A percentile compares a stretch with the other conserved stretches of the same genome.
phyloP scores from a whole-genome alignment of 2,888 invertebrate species.

The Falcaria lacertinaria region DNA sequence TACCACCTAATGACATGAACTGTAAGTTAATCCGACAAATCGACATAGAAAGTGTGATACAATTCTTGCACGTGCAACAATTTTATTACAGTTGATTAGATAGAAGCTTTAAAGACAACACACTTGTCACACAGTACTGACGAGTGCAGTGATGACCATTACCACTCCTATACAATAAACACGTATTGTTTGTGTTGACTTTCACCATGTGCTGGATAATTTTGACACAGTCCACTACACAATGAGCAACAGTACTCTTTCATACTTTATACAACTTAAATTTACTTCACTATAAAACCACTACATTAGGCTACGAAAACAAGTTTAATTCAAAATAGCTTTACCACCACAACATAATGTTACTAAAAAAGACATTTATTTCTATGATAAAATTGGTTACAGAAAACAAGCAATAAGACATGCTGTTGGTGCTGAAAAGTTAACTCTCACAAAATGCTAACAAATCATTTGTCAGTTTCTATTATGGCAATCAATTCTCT shows the following conservation, averaged over 20 bases:
- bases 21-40: background rate
- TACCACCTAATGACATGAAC: too few species aligned
- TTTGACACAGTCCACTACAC: constrained; percentile 29
- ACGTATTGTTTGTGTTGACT: constrained; percentile 14
- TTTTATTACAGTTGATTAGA: too few species aligned
- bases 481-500: too few species aligned
- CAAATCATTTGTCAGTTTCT: background rate
- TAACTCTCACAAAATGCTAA: background rate
- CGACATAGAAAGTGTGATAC: background rate
- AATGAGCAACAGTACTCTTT: constrained; percentile 49
- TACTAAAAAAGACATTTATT: background rate
- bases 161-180: constrained; percentile 20
- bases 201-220: constrained; percentile 22
- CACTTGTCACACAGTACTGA: constrained; percentile 14
- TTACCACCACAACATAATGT: constrained; percentile 18
- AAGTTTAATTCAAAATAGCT: constrained; percentile 21
- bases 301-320: constrained; percentile 51
- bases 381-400: background rate
- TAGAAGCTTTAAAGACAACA: background rate
- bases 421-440: background rate
- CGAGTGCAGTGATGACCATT: constrained; percentile 20
- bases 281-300: constrained; percentile 56
- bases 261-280: constrained; percentile 63
- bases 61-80: too few species aligned
- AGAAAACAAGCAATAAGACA: background rate